Evolutionary conservation across 2,888 invertebrate genomes (phyloP).

Genomic region (Leuctra nigra): DNA sequence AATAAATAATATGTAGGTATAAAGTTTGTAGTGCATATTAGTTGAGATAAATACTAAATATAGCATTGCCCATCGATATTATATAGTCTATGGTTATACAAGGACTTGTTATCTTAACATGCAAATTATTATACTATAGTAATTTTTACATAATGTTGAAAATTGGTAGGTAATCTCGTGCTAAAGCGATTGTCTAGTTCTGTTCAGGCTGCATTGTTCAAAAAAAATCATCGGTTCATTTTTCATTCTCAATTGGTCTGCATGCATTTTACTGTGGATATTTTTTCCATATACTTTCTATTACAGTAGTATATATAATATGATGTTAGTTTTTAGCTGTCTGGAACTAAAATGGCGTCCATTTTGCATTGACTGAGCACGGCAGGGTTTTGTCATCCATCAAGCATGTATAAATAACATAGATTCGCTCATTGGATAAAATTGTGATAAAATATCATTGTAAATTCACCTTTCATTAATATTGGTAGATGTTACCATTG

Average conservation of each 20-base stretch:
- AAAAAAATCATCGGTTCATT: no score
- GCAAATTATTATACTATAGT: no score
- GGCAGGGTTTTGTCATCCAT: slow-evolving; percentile 21
- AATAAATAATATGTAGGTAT: no score
- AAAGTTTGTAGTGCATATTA: no score
- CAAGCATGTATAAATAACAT: slow-evolving; percentile 21
- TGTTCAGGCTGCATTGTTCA: no score
- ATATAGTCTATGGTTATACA: no score
- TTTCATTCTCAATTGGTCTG: no score
- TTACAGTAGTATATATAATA: slow-evolving; percentile 5
- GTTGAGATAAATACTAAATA: no score
- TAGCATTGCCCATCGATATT: no score
- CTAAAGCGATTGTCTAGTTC: no score
- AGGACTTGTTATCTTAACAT: no score
- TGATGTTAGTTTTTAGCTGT: slow-evolving; percentile 16
- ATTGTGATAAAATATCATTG: slow-evolving; percentile 27
- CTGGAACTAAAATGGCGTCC: slow-evolving; percentile 21
- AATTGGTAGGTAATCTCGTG: no score
- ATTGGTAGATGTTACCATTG: slow-evolving; percentile 23
- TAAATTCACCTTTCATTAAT: slow-evolving; percentile 19
- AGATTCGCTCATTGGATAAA: slow-evolving; percentile 22
- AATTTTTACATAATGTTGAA: slow-evolving; percentile 6
- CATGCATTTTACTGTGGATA: slow-evolving; percentile 15
- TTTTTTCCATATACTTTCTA: slow-evolving; percentile 10
- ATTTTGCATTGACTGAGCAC: slow-evolving; percentile 17